Conservation (phyloP, 2,888 invertebrate genomes). For the Asteroscopus sphinx region DNA sequence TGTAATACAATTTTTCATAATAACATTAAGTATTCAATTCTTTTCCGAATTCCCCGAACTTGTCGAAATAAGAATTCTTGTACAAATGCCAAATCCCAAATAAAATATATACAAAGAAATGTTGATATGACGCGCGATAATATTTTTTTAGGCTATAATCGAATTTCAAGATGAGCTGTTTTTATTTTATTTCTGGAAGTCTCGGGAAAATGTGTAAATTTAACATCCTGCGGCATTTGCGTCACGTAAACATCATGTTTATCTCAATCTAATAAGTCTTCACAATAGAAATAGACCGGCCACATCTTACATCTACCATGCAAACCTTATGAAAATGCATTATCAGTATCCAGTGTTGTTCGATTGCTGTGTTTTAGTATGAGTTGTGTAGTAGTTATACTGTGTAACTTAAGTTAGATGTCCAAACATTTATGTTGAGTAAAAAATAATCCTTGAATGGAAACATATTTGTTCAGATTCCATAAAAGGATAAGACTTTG, state of each 20-base stretch:
- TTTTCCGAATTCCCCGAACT: constrained; percentile 19
- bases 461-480: constrained; percentile 76
- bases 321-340: constrained; percentile 3
- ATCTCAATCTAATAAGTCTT: constrained; percentile 8
- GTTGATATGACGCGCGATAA: constrained; percentile 31
- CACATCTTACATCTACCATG: constrained; percentile 15
- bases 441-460: constrained; percentile 81
- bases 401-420: constrained; percentile 63
- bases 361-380: constrained; percentile 14
- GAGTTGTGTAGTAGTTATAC: constrained; percentile 23
- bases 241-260: constrained; percentile 24
- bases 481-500: constrained; percentile 77
- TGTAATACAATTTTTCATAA: constrained; percentile 5
- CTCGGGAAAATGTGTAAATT: constrained; percentile 49
- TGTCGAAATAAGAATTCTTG: constrained; percentile 42
- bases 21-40: constrained; percentile 25
- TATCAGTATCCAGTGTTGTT: constrained; percentile 11
- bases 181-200: constrained; percentile 39
- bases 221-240: constrained; percentile 10
- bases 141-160: constrained; percentile 33
- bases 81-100: constrained; percentile 44
- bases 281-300: constrained; percentile 2
- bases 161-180: constrained; percentile 37
- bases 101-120: constrained; percentile 19
- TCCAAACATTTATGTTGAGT: constrained; percentile 65